These are phyloP conservation scores for Copidosoma floridanum DNA, from an alignment of 1,140 invertebrate genomes.

Conservation along the genomic window DNA sequence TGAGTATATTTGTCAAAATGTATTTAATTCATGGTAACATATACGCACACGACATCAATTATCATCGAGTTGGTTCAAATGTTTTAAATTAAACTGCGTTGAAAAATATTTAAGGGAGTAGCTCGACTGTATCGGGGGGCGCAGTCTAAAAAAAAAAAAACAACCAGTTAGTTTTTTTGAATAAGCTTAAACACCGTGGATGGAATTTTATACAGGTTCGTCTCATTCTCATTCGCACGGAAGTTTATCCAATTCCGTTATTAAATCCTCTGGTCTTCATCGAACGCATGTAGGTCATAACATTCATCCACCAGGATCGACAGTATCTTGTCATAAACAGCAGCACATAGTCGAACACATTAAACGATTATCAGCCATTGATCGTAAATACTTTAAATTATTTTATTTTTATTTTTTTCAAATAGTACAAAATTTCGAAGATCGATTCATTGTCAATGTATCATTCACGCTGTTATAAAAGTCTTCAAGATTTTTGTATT, in stretches of 20 bases:
- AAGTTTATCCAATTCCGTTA: constrained; percentile 37
- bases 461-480: too few relatives aligned
- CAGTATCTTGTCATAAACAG: constrained; percentile 51
- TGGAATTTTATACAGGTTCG: constrained; percentile 34
- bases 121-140: too few relatives aligned
- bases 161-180: background rate
- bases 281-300: constrained; percentile 42
- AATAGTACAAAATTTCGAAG: constrained; percentile 20
- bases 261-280: constrained; percentile 40
- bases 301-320: constrained; percentile 41
- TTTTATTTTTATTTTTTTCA: constrained; percentile 15
- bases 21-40: too few relatives aligned
- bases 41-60: background rate
- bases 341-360: constrained; percentile 53
- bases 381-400: constrained; percentile 47
- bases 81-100: background rate
- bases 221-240: constrained; percentile 44
- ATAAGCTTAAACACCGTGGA: constrained; percentile 2
- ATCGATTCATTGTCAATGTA: too few relatives aligned
- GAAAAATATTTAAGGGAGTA: too few relatives aligned
- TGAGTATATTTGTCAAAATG: too few relatives aligned
- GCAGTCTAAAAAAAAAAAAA: background rate
- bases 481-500: constrained; percentile 11
- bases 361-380: constrained; percentile 54
- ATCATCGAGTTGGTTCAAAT: background rate